phyloP scores from a whole-genome alignment of 2,888 invertebrate genomes.

The Harpalus rufipes region DNA sequence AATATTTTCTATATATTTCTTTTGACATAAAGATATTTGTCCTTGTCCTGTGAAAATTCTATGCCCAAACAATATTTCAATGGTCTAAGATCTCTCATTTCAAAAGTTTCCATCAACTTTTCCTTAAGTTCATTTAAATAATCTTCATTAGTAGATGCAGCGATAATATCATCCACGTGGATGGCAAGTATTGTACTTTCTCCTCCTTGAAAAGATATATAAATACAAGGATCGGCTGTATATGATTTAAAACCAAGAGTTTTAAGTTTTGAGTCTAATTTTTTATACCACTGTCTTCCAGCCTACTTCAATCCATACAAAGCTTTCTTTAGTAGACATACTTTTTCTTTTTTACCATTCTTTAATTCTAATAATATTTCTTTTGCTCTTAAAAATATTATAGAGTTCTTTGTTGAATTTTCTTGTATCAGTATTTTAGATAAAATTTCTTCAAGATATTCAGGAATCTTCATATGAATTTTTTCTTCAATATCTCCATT shows the following conservation, averaged over 20 bases:
- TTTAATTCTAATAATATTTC: constrained; percentile 59
- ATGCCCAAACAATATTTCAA: neutral
- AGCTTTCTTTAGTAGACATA: constrained; percentile 54
- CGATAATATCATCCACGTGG: too few relatives aligned
- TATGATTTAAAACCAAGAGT: neutral
- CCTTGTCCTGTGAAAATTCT: neutral
- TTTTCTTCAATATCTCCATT: constrained; percentile 26
- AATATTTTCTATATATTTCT: too few relatives aligned
- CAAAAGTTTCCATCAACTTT: too few relatives aligned
- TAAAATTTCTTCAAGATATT: neutral
- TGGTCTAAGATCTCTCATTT: neutral
- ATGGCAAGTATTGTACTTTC: too few relatives aligned
- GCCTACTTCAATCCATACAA: constrained; percentile 24
- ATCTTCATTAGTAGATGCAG: too few relatives aligned
- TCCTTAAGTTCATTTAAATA: too few relatives aligned
- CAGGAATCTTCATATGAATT: neutral
- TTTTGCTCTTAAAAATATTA: constrained; percentile 9
- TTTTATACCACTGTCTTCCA: constrained; percentile 43
- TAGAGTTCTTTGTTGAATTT: neutral
- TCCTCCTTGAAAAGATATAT: too few relatives aligned
- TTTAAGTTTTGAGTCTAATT: constrained; percentile 27
- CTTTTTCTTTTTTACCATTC: too few relatives aligned
- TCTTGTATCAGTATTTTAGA: neutral
- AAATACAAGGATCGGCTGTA: too few relatives aligned
- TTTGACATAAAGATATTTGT: neutral